phyloP scores from a whole-genome alignment of 2,888 invertebrate genomes.

The Agrochola lychnidis region DNA sequence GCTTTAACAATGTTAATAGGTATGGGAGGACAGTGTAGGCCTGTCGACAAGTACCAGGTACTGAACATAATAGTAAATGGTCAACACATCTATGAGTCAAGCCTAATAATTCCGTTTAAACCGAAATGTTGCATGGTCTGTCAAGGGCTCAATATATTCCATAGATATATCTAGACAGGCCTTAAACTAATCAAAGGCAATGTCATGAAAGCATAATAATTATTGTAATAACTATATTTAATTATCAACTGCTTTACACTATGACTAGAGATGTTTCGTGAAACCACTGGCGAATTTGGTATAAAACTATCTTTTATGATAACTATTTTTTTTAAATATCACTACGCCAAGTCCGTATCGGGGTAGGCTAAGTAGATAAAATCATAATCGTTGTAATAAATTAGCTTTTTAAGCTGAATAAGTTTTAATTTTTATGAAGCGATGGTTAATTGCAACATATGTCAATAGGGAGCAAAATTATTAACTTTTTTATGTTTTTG shows the following conservation, averaged over 20 bases:
- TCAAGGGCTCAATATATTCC: conserved; percentile 32
- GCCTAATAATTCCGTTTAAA: neutral
- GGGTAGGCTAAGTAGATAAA: conserved; percentile 37
- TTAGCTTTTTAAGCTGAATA: conserved; percentile 43
- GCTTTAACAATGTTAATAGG: no score
- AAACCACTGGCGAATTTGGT: conserved; percentile 60
- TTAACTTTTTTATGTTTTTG: neutral
- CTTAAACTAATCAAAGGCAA: conserved; percentile 75
- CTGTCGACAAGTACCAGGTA: neutral
- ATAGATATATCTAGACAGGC: conserved; percentile 28
- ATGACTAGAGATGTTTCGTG: conserved; percentile 57
- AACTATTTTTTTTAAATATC: conserved; percentile 31
- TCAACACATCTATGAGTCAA: neutral
- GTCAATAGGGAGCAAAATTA: neutral
- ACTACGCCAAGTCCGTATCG: conserved; percentile 23
- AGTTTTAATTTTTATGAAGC: neutral
- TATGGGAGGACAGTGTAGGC: neutral
- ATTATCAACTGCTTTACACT: conserved; percentile 45
- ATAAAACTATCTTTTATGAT: conserved; percentile 61
- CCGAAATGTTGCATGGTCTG: neutral
- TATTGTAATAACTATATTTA: conserved; percentile 51
- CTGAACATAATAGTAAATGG: neutral
- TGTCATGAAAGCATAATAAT: conserved; percentile 73
- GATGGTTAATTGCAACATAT: conserved; percentile 4
- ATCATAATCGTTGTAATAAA: conserved; percentile 48